Evolutionary conservation across 2,888 invertebrate genomes (phyloP).

Genomic region (Drosophila eohydei): DNA sequence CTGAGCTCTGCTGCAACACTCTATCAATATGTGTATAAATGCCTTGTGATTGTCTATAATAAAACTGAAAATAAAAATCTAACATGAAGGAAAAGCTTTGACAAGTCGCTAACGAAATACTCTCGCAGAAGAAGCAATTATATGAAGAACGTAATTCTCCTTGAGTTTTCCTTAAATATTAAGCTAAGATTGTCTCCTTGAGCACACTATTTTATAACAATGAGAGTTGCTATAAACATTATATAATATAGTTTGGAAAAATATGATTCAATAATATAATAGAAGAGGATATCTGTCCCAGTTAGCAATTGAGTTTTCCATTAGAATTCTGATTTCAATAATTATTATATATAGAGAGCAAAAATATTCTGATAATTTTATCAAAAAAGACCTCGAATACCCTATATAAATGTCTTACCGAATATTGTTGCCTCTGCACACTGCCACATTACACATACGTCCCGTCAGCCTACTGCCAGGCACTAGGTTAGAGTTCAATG

Average conservation of each 20-base stretch:
- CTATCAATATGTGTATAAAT: constrained; percentile 43
- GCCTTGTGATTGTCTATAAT: constrained; percentile 4
- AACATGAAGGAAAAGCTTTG: background rate
- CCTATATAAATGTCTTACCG: constrained; percentile 13
- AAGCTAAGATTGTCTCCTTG: too few species aligned
- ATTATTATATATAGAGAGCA: background rate
- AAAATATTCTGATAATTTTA: background rate
- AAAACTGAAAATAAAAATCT: constrained; percentile 9
- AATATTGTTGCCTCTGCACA: constrained; percentile 34
- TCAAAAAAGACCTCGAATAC: background rate
- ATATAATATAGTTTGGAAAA: too few species aligned
- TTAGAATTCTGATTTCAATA: too few species aligned
- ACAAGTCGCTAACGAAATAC: background rate
- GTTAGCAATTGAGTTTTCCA: too few species aligned
- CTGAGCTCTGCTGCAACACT: constrained; percentile 34
- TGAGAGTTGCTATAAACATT: too few species aligned
- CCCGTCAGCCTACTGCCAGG: constrained; percentile 32
- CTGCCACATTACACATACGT: constrained; percentile 65
- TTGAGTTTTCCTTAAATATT: too few species aligned
- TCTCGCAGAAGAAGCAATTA: background rate
- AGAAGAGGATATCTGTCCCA: too few species aligned
- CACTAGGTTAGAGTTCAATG: constrained; percentile 70
- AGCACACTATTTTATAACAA: too few species aligned
- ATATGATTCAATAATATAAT: too few species aligned
- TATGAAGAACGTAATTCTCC: background rate